Base-by-base conservation (phyloP, 1,140 invertebrate species). In the Alviniconcha marisindica region DNA sequence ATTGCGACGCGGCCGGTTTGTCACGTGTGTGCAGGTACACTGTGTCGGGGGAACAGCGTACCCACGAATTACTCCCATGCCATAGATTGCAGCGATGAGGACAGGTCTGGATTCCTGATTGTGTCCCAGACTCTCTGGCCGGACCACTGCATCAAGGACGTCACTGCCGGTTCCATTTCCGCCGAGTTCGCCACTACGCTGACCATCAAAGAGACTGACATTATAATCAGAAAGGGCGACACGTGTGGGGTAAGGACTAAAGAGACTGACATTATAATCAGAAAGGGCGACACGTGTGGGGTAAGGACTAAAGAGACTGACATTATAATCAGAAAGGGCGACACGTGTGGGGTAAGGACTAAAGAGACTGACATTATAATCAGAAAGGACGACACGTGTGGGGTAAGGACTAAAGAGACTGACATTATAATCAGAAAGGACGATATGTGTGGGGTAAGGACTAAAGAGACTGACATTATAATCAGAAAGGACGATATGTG, bases 91-190 rank as follows among this genome's bases (percentile, higher is more conserved):
- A 71, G 79, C 21, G 33, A 31, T 0, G 28, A 21, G 14, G 31
- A 21, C 40, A 36, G 15, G 14, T 21, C 42, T 36, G 33, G 36
- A 2, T n/a, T 15, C 5, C 24, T 24, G 1, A 31, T 42, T 44
- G 60, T 91, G 2, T 56, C 82, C 10, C 90, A 91, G 74, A 87
- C 74, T 0, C 54, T 91, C 24, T 91, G 89, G 89, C 90, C 90
- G 15, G 89, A 90, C 84, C 90, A 91, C 80, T 91, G 90, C 66
- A 71, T 91, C n/a, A 88, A 86, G 1, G 88, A 90, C 44, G 84
- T 86, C 2, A 84, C 85, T 0, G 77, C 79, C 40, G 88, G 89
- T 7, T 85, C 86, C 0, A 87, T 84, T 0, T 87, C 86, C 15
- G 83, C 90, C 2, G 60, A 85, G 15, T 82, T 91, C 18, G 83